These are phyloP conservation scores for Heliocidaris erythrogramma DNA, from an alignment of 35 echinoderm and acorn worm genomes.

Conservation along the genomic window DNA sequence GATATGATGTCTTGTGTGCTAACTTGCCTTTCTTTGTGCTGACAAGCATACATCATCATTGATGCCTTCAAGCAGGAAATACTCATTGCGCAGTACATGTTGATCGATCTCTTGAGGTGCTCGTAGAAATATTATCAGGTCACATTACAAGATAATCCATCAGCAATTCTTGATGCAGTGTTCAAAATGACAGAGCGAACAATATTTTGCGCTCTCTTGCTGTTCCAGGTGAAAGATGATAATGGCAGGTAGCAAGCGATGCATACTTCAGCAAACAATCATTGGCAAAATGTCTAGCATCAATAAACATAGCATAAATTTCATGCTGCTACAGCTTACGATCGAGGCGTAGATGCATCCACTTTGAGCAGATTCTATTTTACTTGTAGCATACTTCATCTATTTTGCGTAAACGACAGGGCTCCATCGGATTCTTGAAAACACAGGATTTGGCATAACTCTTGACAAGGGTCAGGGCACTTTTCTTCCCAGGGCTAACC, in stretches of 20 bases:
- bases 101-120: neutral
- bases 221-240: neutral
- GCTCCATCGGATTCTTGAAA: neutral
- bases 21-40: neutral
- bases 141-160: too few relatives aligned
- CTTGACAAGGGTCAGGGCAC: constrained; percentile 23
- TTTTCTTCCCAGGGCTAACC: constrained; percentile 39
- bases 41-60: neutral
- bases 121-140: neutral
- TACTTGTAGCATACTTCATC: neutral
- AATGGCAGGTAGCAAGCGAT: neutral
- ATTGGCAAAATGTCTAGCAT: neutral
- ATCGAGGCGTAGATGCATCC: neutral
- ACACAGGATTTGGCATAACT: neutral
- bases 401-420: neutral
- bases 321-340: neutral
- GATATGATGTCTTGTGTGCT: neutral
- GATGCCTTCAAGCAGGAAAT: neutral
- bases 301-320: neutral
- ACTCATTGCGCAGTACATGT: neutral
- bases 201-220: too few relatives aligned
- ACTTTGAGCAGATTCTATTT: neutral
- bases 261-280: neutral
- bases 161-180: neutral
- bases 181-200: neutral